Evolutionary conservation across 2,113 vertebrate species (phyloP).

Genomic region (Antechinus stuartii): DNA sequence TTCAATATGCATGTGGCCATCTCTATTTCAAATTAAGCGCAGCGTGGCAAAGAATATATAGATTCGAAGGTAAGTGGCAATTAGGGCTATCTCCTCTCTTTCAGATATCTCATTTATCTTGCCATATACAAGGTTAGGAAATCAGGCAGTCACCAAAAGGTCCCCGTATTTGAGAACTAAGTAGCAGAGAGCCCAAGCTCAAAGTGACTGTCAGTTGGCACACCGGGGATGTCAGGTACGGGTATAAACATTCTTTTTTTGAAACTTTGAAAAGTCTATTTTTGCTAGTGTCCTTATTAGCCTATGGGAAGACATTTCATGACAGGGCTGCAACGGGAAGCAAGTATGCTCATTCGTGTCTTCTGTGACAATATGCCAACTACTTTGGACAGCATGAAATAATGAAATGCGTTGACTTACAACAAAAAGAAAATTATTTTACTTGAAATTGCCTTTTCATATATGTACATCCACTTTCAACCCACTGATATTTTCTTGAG

Average conservation of each 20-base stretch:
- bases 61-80: neutral
- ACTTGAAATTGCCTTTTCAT: neutral
- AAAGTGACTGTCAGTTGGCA: neutral
- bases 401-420: neutral
- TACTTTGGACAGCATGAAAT: neutral
- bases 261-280: neutral
- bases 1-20: neutral
- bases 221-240: neutral
- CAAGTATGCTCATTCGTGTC: neutral
- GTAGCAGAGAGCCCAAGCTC: neutral
- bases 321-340: neutral
- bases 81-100: constrained; percentile 9
- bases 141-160: constrained; percentile 3
- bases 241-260: neutral
- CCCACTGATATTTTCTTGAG: neutral
- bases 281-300: neutral
- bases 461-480: neutral
- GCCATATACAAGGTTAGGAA: constrained; percentile 3
- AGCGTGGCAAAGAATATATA: neutral
- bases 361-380: neutral
- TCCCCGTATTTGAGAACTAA: neutral
- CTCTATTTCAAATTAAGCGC: constrained; percentile 36
- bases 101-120: neutral
- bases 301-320: neutral
- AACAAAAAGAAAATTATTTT: neutral